Conservation (phyloP, 2,888 invertebrate species). For the Dexiosoma caninum region DNA sequence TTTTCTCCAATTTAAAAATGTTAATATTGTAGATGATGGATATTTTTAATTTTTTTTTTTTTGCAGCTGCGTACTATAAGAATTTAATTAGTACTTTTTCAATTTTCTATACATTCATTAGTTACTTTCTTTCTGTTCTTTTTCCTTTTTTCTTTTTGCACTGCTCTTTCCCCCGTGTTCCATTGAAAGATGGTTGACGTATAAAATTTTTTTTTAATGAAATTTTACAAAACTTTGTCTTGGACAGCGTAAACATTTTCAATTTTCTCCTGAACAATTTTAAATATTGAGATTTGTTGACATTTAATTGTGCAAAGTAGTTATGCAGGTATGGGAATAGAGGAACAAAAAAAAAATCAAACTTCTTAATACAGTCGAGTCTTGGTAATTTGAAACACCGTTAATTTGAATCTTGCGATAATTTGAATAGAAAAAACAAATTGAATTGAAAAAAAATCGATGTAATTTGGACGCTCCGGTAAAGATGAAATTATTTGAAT, state of each 20-base stretch:
- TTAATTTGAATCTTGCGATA: too few species aligned
- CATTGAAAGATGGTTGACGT: not conserved
- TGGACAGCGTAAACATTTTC: slow-evolving; percentile 18
- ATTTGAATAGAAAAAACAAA: too few species aligned
- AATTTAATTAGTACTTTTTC: slow-evolving; percentile 61
- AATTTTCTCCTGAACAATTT: slow-evolving; percentile 16
- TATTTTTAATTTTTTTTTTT: slow-evolving; percentile 22
- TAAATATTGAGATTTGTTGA: slow-evolving; percentile 31
- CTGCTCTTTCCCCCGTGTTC: not conserved
- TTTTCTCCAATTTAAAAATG: slow-evolving; percentile 56
- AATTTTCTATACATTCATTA: slow-evolving; percentile 36
- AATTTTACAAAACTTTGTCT: not conserved
- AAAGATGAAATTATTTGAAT: too few species aligned
- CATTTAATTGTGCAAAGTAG: slow-evolving; percentile 35
- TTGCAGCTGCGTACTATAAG: slow-evolving; percentile 54
- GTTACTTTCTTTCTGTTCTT: not conserved
- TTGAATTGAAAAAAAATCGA: too few species aligned
- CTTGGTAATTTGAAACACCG: too few species aligned
- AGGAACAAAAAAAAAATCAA: too few species aligned
- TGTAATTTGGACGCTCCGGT: too few species aligned
- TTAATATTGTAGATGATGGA: slow-evolving; percentile 37
- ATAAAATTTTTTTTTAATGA: not conserved
- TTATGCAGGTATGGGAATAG: too few species aligned
- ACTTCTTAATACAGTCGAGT: too few species aligned
- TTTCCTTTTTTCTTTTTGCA: too few species aligned